Conservation (phyloP, 2,113 vertebrate genomes). For the Pelobates fuscus region DNA sequence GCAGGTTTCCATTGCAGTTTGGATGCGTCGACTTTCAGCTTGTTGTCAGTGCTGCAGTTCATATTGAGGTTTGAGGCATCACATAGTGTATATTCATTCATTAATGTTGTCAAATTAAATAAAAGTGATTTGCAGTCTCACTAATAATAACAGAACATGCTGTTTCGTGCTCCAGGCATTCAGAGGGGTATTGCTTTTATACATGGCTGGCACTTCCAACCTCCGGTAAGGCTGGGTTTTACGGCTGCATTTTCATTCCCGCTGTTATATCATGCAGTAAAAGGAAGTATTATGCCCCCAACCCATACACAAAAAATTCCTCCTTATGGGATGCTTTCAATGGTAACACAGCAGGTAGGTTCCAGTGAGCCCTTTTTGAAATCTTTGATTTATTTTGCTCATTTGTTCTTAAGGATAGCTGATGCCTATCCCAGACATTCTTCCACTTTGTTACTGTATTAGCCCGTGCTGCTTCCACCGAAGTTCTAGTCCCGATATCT, state of each 20-base stretch:
- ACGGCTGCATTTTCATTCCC: not conserved
- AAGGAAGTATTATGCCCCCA: no score
- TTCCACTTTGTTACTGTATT: no score
- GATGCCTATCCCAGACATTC: no score
- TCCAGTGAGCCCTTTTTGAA: no score
- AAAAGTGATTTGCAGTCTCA: slow-evolving; percentile 16
- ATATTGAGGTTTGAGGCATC: slow-evolving; percentile 23
- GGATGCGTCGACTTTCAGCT: not conserved
- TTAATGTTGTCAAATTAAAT: slow-evolving; percentile 35
- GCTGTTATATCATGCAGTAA: no score
- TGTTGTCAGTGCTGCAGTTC: not conserved
- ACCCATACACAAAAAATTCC: no score
- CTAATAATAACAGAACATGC: slow-evolving; percentile 16
- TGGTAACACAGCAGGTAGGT: no score
- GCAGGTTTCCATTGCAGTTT: not conserved
- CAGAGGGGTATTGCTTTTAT: slow-evolving; percentile 3
- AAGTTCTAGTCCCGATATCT: no score
- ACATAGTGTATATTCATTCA: slow-evolving; percentile 19
- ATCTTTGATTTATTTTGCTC: no score
- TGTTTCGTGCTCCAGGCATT: slow-evolving; percentile 2
- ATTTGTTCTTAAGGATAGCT: no score
- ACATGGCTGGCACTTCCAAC: not conserved
- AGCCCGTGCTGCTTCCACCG: no score
- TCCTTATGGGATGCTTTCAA: no score
- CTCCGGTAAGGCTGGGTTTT: not conserved